These are phyloP conservation scores for Sphaerophoria rueppellii DNA, from an alignment of 2,888 invertebrate species.

Conservation along the genomic window DNA sequence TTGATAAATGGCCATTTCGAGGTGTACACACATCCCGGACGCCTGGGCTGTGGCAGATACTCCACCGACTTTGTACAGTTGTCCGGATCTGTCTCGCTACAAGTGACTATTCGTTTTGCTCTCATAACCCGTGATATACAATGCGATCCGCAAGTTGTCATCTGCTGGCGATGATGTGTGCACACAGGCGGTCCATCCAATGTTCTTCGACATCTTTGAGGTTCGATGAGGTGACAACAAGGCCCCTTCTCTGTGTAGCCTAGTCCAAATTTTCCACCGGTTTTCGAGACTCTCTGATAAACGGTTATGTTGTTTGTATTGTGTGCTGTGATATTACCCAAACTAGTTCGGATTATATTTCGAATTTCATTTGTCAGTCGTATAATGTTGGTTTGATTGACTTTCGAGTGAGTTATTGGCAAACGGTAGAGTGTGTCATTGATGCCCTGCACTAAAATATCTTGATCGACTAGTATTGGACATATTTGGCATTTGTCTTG, in stretches of 20 bases:
- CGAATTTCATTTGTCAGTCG: slow-evolving; percentile 78
- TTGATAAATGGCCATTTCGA: slow-evolving; percentile 76
- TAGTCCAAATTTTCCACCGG: slow-evolving; percentile 80
- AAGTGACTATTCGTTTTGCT: slow-evolving; percentile 76
- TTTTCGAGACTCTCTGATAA: slow-evolving; percentile 77
- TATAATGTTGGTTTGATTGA: slow-evolving; percentile 79
- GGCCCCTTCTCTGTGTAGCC: slow-evolving; percentile 79
- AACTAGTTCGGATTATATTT: slow-evolving; percentile 76
- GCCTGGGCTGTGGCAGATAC: slow-evolving; percentile 75
- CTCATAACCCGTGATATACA: slow-evolving; percentile 79
- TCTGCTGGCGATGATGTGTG: slow-evolving; percentile 75
- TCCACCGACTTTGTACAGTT: slow-evolving; percentile 76
- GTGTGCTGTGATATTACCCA: slow-evolving; percentile 76
- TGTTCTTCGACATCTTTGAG: slow-evolving; percentile 71
- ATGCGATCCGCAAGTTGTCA: slow-evolving; percentile 77
- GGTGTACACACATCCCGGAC: slow-evolving; percentile 65
- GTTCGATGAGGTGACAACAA: slow-evolving; percentile 78
- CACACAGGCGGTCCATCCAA: slow-evolving; percentile 72
- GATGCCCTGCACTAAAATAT: slow-evolving; percentile 78
- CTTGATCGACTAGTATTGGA: slow-evolving; percentile 77
- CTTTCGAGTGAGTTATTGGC: slow-evolving; percentile 39
- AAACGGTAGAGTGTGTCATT: slow-evolving; percentile 77
- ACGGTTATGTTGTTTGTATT: slow-evolving; percentile 78
- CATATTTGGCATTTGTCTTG: slow-evolving; percentile 77
- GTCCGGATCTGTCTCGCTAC: slow-evolving; percentile 71